phyloP scores from a whole-genome alignment of 2,113 vertebrate genomes.

The Rhinogobius similis region DNA sequence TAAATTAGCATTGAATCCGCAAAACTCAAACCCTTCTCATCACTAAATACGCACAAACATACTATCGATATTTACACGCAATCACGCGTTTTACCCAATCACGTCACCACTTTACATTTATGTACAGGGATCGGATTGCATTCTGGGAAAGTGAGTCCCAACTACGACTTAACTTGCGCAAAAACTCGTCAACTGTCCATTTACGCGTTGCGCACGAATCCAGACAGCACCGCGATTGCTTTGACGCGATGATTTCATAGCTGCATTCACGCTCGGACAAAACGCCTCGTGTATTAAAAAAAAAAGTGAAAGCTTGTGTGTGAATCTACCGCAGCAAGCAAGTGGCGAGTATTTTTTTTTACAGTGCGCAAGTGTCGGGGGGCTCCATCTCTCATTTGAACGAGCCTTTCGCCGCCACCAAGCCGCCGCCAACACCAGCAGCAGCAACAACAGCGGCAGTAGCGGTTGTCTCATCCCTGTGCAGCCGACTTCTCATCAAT shows the following conservation, averaged over 20 bases:
- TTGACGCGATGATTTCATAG: no score
- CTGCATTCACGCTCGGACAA: not conserved
- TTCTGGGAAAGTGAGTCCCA: conserved; percentile 5
- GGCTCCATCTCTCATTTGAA: conserved; percentile 52
- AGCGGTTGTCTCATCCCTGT: conserved; percentile 19
- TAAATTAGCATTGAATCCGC: not conserved
- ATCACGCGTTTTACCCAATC: not conserved
- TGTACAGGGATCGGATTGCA: not conserved
- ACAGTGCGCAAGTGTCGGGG: conserved; percentile 52
- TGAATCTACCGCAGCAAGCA: not conserved
- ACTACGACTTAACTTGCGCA: not conserved
- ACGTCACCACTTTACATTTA: not conserved
- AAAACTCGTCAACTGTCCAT: not conserved
- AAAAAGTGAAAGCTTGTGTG: not conserved
- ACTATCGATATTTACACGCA: no score
- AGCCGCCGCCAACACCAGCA: conserved; percentile 24
- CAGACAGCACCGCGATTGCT: not conserved
- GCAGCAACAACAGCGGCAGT: conserved; percentile 15
- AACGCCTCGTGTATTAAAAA: not conserved
- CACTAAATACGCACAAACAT: no score
- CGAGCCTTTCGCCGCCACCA: conserved; percentile 49
- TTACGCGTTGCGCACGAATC: not conserved
- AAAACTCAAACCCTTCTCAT: not conserved
- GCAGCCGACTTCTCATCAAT: conserved; percentile 55
- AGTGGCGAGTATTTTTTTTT: conserved; percentile 38